These are phyloP conservation scores for Agrotis segetum DNA, from an alignment of 2,888 invertebrate species.

Conservation along the genomic window DNA sequence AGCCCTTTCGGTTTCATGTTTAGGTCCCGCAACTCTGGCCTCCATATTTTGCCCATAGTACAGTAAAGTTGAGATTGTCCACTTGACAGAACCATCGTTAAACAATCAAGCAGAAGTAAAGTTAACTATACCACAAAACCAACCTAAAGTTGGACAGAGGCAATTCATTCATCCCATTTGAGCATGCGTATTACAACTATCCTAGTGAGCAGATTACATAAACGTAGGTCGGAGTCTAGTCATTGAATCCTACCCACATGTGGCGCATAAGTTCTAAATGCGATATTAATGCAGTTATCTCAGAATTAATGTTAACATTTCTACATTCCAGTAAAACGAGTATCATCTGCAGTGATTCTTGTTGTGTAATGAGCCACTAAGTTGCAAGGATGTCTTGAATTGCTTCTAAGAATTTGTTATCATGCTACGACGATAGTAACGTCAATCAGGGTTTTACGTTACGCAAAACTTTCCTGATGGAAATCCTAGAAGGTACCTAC, in stretches of 20 bases:
- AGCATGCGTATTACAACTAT: neutral
- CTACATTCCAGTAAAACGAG: conserved; percentile 77
- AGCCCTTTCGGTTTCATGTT: no score
- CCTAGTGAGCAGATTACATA: conserved; percentile 8
- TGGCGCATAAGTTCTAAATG: conserved; percentile 68
- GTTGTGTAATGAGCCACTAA: conserved; percentile 51
- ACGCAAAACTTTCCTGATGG: neutral
- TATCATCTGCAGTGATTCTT: conserved; percentile 57
- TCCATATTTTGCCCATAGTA: no score
- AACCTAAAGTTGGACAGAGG: no score
- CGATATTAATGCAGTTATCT: conserved; percentile 77
- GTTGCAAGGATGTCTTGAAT: conserved; percentile 26
- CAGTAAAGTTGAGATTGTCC: no score
- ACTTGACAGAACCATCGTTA: no score
- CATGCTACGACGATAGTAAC: neutral
- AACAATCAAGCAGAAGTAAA: no score
- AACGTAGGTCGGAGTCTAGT: conserved; percentile 23
- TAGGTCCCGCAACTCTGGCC: no score
- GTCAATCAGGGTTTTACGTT: neutral
- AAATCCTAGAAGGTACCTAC: no score
- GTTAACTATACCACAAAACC: no score
- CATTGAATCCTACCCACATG: conserved; percentile 53
- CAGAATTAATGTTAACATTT: conserved; percentile 64
- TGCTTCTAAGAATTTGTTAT: conserved; percentile 25
- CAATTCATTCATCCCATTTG: neutral